Base-by-base conservation (phyloP, 2,797 vertebrate species). In the Zenarchopterus dispar region DNA sequence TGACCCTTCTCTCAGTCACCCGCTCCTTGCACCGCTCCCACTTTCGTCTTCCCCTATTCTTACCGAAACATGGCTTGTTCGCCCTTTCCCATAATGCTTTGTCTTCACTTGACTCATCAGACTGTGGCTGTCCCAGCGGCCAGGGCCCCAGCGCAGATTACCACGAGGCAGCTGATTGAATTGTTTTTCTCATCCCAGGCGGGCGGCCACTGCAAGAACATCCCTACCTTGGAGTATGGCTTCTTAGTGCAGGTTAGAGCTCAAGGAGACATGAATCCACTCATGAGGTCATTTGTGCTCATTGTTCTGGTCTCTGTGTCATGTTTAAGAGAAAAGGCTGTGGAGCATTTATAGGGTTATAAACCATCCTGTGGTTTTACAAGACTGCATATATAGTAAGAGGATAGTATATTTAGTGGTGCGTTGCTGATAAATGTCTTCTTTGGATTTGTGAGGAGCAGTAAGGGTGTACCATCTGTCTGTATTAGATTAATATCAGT, bases 161-260 rank as follows among this genome's bases (percentile, higher is more conserved):
- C 94, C 90, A 94, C 93, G 86, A 92, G 93, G 93, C 94, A 94
- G 93, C 94, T 94, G 94, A 94, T 94, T 94, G 93, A 94, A 94
- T 94, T 94, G 91, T 92, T 94, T 93, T 93, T 93, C 85, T 81
- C 69, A 90, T 89, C 85, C 55, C 93, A 99, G 97, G 97, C 97
- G 42, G 97, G 97, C n/a, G 96, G 97, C 77, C 97, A 98, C 91
- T 98, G 97, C 93, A 99, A 99, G 93, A 99, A 97, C 79, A 93
- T 98, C 84, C 97, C 97, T 68, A 99, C 97, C 15, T 91, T 99
- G 95, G 97, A 99, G 82, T 98, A 98, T 8, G 97, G 97, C 85
- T 99, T 99, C 90, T 95, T 99, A 36, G 97, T 98, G 75, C 97
- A 99, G 96, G 97, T 99, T 93, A 89, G 87, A 72, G 31, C 23